These are phyloP conservation scores for Corapipo altera DNA, from an alignment of 2,113 vertebrate species.

Conservation along the genomic window DNA sequence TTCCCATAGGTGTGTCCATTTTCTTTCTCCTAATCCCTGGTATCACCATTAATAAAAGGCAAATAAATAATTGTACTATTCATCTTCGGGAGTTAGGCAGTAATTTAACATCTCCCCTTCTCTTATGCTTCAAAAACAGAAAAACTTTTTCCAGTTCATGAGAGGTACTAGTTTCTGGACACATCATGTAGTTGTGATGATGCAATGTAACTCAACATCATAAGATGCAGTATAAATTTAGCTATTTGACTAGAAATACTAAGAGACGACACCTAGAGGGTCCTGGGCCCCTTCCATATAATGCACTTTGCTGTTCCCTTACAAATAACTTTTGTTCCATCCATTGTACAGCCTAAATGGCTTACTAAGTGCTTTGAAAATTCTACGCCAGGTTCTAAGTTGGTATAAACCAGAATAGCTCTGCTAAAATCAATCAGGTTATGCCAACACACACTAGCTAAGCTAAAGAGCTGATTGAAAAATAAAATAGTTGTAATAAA, in stretches of 20 bases:
- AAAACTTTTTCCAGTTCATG: background rate
- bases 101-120: background rate
- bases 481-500: conserved; percentile 20
- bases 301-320: background rate
- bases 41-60: background rate
- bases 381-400: background rate
- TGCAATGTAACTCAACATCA: background rate
- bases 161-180: background rate
- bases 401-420: background rate
- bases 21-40: background rate
- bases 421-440: background rate
- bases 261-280: background rate
- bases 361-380: background rate
- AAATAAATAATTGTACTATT: conserved; percentile 4
- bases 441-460: background rate
- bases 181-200: background rate
- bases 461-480: background rate
- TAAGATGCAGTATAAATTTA: background rate
- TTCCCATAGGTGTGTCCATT: background rate
- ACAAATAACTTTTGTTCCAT: background rate
- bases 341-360: background rate
- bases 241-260: background rate
- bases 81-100: background rate
- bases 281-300: background rate
- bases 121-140: background rate